Conservation (phyloP, 2,888 invertebrate species). For the Meliscaeva auricollis region DNA sequence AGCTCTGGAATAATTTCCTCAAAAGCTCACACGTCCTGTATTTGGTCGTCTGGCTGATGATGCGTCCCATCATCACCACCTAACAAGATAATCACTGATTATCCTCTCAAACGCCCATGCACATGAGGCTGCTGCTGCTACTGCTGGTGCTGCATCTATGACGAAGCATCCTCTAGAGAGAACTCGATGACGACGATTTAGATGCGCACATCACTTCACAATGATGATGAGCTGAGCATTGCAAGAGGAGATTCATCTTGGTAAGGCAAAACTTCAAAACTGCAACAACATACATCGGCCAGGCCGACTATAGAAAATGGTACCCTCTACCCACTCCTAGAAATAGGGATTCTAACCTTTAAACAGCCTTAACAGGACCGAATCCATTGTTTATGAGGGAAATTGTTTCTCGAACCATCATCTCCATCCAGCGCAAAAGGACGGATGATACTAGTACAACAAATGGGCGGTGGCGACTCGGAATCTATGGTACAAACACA, state of each 20-base stretch:
- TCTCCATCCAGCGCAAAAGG: not conserved
- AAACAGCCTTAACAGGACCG: slow-evolving; percentile 51
- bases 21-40: slow-evolving; percentile 37
- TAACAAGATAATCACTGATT: slow-evolving; percentile 72
- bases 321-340: not conserved
- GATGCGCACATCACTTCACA: slow-evolving; percentile 64
- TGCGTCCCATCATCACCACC: slow-evolving; percentile 65
- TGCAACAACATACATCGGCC: slow-evolving; percentile 44
- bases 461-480: slow-evolving; percentile 59
- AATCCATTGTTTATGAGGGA: slow-evolving; percentile 70
- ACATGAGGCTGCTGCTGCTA: not conserved
- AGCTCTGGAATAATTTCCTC: slow-evolving; percentile 55
- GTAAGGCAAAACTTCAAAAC: slow-evolving; percentile 35
- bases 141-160: not conserved
- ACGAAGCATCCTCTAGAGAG: slow-evolving; percentile 35
- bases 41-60: slow-evolving; percentile 35
- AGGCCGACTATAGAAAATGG: not conserved
- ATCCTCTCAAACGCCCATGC: slow-evolving; percentile 59
- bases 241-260: slow-evolving; percentile 62
- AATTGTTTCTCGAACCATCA: slow-evolving; percentile 58
- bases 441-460: slow-evolving; percentile 32
- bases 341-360: slow-evolving; percentile 57
- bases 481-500: slow-evolving; percentile 32
- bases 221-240: slow-evolving; percentile 19
- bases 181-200: slow-evolving; percentile 57